Evolutionary conservation across 92 coral and sea anemone genomes (phyloP).

Genomic region (Porites rus): DNA sequence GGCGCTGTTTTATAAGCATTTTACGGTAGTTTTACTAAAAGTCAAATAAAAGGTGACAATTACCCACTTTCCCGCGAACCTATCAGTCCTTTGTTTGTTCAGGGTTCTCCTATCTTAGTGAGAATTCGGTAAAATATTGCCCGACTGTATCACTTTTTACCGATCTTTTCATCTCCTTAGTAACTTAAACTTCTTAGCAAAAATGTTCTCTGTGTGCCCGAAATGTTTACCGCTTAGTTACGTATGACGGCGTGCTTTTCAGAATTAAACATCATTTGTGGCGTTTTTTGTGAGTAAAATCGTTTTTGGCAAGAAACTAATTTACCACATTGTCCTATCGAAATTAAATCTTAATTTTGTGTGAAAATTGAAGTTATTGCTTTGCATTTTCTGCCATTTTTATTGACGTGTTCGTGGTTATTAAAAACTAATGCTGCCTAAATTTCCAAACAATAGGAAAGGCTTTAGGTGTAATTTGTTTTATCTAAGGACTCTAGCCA

Average conservation of each 20-base stretch:
- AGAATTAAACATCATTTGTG: background rate
- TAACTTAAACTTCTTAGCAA: background rate
- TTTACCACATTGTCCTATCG: background rate
- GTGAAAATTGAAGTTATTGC: background rate
- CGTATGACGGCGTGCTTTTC: background rate
- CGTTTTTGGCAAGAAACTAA: background rate
- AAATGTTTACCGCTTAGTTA: background rate
- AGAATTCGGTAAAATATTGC: background rate
- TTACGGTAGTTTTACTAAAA: background rate
- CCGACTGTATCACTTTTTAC: background rate
- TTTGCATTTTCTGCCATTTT: background rate
- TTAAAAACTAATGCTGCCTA: background rate
- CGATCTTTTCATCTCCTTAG: background rate
- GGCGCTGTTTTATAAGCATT: background rate
- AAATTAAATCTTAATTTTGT: background rate
- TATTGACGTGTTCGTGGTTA: background rate
- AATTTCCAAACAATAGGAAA: too few relatives aligned
- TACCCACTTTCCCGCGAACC: background rate
- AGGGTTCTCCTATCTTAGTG: background rate
- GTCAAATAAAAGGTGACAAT: constrained; percentile 4
- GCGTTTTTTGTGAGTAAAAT: background rate
- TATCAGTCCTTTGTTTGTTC: background rate
- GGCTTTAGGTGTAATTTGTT: background rate
- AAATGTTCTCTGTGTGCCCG: background rate
- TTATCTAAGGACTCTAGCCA: background rate